Percentiles rank a stretch among this genome's conserved stretches.
phyloP scores from a whole-genome alignment of 2,797 vertebrate species.

The Lepilemur septentrionalis region DNA sequence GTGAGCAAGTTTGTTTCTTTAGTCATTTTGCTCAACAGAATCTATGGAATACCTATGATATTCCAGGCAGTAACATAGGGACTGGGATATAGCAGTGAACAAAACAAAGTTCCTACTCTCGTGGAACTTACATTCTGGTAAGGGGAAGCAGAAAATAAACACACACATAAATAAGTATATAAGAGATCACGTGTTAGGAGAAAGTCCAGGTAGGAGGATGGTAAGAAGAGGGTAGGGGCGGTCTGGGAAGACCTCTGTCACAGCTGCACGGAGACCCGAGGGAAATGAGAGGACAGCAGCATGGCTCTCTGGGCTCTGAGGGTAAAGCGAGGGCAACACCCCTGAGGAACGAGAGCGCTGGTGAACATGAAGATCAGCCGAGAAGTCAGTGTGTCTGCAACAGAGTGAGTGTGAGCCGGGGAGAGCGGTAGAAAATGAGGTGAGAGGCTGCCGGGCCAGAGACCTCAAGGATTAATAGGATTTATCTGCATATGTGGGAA shows the following conservation, averaged over 20 bases:
- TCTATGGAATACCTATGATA: background rate
- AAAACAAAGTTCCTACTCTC: background rate
- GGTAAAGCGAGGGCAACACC: background rate
- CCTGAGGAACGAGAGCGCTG: background rate
- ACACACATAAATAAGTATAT: background rate
- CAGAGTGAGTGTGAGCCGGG: background rate
- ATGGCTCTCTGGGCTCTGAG: background rate
- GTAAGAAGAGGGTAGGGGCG: background rate
- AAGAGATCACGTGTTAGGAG: background rate
- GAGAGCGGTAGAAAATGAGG: background rate
- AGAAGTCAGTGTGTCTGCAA: background rate
- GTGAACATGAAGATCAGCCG: background rate
- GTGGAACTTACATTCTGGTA: background rate
- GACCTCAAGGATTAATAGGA: background rate
- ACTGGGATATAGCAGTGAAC: background rate
- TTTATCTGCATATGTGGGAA: background rate
- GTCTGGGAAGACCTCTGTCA: background rate
- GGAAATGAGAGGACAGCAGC: no score
- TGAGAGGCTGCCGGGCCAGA: background rate
- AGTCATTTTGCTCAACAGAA: background rate
- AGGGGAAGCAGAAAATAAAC: background rate
- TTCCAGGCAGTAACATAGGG: background rate
- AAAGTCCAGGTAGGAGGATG: background rate
- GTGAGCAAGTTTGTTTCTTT: background rate
- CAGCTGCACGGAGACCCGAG: background rate